Base-by-base conservation (phyloP, 2,888 invertebrate species). In the Smittia sp. region DNA sequence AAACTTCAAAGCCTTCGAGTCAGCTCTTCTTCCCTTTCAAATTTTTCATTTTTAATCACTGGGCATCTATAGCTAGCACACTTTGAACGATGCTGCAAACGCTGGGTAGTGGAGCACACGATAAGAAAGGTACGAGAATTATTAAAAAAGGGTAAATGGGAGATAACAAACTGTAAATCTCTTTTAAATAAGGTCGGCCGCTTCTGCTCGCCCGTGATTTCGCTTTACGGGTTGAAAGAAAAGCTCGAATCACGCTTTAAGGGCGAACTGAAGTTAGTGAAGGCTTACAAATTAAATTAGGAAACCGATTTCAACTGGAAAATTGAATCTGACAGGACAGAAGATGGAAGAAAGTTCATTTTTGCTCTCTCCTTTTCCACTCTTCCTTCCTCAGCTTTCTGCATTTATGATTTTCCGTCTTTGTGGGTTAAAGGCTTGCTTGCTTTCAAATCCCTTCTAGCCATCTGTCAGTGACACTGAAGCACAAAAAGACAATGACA, bases 231-330 rank as follows among this genome's bases (percentile, higher is more conserved):
- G n/a, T n/a, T n/a, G n/a, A 27, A 38, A 18, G 15, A 39, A 20
- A 39, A 39, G 66, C 46, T 6, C 15, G n/a, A n/a, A 46, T 46
- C 46, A n/a, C n/a, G 46, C 66, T 22, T 20, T 13, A 46, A 46
- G 46, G 46, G 46, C 46, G 11, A 15, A 46, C 46, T 46, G 68
- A 65, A 27, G 32, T 15, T 13, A 65, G n/a, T 27, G 32, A 68
- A 58, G 24, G 58, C 58, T 58, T 58, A 58, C 58, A 58, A 68
- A 68, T 68, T 68, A 68, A 68, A 68, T 68, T 68, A 68, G 46
- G 41, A 68, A 68, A 68, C 68, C 68, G 68, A 68, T 68, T 68
- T 68, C 67, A 68, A 68, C 67, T 41, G 67, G 67, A 68, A 68
- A 68, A 68, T 68, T 68, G 67, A 68, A 68, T 41, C 46, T 68